A percentile compares a stretch with the other conserved stretches of the same genome.
Evolutionary conservation across 2,113 vertebrate species (phyloP).

Genomic region (Phalacrocorax brasilianus): DNA sequence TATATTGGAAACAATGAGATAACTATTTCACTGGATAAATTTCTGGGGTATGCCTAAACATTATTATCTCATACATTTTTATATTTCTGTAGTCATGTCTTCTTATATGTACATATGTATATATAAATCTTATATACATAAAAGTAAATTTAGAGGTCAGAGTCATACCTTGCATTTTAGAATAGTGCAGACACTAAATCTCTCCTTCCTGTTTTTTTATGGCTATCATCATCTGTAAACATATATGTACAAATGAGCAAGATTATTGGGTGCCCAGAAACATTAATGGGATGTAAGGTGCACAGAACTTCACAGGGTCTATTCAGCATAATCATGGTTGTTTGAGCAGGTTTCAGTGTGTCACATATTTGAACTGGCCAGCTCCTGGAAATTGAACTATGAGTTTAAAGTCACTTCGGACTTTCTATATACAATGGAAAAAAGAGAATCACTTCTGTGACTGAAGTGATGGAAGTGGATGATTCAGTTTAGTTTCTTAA

Average conservation of each 20-base stretch:
- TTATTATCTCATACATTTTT: neutral
- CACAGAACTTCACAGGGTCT: neutral
- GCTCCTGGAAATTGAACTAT: neutral
- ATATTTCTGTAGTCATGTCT: neutral
- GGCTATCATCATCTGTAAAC: neutral
- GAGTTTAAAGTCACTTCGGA: neutral
- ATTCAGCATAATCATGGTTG: neutral
- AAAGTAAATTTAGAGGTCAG: neutral
- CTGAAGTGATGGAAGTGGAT: neutral
- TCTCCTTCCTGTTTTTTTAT: neutral
- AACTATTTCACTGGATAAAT: neutral
- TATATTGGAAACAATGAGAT: neutral
- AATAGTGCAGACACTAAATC: neutral
- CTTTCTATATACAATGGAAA: neutral
- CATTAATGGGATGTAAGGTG: neutral
- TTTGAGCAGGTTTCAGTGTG: neutral
- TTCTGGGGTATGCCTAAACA: neutral
- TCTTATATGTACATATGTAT: neutral
- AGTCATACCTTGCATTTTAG: neutral
- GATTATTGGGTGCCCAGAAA: neutral
- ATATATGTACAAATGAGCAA: neutral
- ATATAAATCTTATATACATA: neutral
- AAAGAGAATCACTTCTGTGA: neutral
- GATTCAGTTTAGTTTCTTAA: neutral
- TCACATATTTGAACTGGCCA: neutral